Conservation (phyloP, 53 echinoderm and acorn worm species). For the Pentamera pediparva region DNA sequence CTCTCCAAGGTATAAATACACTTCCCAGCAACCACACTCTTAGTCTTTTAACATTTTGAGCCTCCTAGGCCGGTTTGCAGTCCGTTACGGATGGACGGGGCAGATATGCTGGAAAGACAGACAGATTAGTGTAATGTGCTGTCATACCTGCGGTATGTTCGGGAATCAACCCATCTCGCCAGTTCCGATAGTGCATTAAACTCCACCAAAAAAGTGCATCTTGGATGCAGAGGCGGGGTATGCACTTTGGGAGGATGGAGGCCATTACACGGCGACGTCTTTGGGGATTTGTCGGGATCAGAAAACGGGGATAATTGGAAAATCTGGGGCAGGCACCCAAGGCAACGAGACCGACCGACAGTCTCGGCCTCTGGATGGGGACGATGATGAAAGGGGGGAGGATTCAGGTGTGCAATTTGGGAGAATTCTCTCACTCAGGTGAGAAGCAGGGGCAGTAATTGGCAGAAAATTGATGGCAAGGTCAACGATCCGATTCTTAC, state of each 20-base stretch:
- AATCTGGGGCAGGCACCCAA: slow-evolving; percentile 32
- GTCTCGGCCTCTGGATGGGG: no score
- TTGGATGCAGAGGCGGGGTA: background rate
- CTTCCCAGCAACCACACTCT: slow-evolving; percentile 7
- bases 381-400: no score
- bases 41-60: background rate
- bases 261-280: slow-evolving; percentile 32
- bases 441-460: no score
- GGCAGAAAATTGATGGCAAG: no score
- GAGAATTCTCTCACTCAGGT: no score
- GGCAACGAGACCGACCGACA: no score
- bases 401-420: no score
- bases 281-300: slow-evolving; percentile 28
- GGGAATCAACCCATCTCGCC: slow-evolving; percentile 20
- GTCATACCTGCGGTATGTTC: background rate
- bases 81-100: no score
- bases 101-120: slow-evolving; percentile 24
- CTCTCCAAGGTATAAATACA: slow-evolving; percentile 30
- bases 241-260: slow-evolving; percentile 34
- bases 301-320: slow-evolving; percentile 24
- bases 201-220: slow-evolving; percentile 32
- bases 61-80: slow-evolving; percentile 10
- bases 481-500: no score
- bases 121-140: slow-evolving; percentile 32
- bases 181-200: slow-evolving; percentile 23